Evolutionary conservation across 2,113 vertebrate genomes (phyloP).

Genomic region (Prunella himalayana): DNA sequence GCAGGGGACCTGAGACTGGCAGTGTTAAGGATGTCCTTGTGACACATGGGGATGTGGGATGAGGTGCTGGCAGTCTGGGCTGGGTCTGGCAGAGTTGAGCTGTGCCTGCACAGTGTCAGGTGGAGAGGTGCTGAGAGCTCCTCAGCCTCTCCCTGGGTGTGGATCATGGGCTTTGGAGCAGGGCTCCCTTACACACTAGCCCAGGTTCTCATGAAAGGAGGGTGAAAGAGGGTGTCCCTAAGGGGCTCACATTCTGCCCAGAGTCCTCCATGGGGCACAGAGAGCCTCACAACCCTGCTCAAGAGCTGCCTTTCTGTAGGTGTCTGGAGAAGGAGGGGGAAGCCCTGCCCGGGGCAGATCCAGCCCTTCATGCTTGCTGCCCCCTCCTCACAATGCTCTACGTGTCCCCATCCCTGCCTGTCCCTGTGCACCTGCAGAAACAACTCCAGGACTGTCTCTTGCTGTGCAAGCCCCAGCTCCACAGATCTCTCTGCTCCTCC

Average conservation of each 20-base stretch:
- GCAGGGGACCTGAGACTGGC: background rate
- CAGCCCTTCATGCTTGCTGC: background rate
- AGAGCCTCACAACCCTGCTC: background rate
- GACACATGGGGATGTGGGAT: background rate
- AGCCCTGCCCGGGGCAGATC: background rate
- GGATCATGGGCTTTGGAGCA: background rate
- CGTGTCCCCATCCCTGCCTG: background rate
- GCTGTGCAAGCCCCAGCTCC: background rate
- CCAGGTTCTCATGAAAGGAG: background rate
- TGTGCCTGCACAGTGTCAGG: background rate
- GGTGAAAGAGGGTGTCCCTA: background rate
- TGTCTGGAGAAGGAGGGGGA: background rate
- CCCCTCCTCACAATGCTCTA: fast-evolving
- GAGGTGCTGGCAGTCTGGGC: background rate
- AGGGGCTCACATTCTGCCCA: background rate
- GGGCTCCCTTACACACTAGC: background rate
- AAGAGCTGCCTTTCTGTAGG: background rate
- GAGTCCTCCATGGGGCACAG: fast-evolving
- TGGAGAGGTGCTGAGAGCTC: background rate
- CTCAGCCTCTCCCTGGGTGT: background rate
- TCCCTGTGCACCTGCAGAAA: background rate
- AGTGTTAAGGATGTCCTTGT: background rate
- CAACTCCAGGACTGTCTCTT: background rate
- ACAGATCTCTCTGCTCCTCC: background rate
- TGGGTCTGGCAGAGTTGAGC: background rate